Evolutionary conservation across 2,888 invertebrate genomes (phyloP).

Genomic region (Chloroclystis v-ata): DNA sequence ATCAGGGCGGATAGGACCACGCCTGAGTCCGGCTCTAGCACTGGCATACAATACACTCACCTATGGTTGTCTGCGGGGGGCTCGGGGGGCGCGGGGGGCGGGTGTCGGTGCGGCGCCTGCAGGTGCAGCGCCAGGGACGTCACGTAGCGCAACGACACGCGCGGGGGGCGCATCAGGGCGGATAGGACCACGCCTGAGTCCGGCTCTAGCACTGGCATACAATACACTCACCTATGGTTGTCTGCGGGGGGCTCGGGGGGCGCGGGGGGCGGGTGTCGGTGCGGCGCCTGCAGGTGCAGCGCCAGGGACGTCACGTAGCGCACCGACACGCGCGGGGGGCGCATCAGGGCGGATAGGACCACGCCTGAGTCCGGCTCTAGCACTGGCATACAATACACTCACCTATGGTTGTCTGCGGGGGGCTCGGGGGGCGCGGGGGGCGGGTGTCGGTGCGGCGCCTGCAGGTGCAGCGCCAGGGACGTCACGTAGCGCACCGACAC

Average conservation of each 20-base stretch:
- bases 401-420: no score
- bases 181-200: conserved; percentile 56
- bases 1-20: conserved; percentile 56
- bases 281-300: conserved; percentile 51
- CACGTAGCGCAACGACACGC: conserved; percentile 44
- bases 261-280: conserved; percentile 36
- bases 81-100: conserved; percentile 27
- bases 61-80: conserved; percentile 1
- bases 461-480: no score
- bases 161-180: conserved; percentile 58
- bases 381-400: conserved; percentile 29
- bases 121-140: conserved; percentile 55
- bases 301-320: conserved; percentile 53
- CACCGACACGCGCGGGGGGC: conserved; percentile 43
- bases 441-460: background rate
- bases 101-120: conserved; percentile 46
- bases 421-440: background rate
- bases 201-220: conserved; percentile 40
- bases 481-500: no score
- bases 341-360: conserved; percentile 60
- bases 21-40: conserved; percentile 55
- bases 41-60: conserved; percentile 21
- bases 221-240: conserved; percentile 5
- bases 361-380: conserved; percentile 52
- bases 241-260: conserved; percentile 16